A percentile compares a stretch with the other conserved stretches of the same genome.
phyloP scores from a whole-genome alignment of 2,888 invertebrate genomes.

The Cremastinae sp. region DNA sequence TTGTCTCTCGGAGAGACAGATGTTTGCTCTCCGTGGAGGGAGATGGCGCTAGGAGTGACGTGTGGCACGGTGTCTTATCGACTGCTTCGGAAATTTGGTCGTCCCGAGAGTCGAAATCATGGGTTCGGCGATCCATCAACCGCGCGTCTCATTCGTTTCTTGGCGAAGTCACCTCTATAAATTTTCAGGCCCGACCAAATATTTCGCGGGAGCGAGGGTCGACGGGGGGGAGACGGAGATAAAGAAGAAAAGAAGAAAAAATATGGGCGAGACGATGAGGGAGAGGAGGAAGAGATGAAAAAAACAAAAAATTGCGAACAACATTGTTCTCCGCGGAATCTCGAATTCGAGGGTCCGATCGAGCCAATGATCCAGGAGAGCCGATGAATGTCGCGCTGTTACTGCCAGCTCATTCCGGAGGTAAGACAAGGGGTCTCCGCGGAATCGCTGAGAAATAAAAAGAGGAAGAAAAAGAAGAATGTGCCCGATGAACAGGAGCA shows the following conservation, averaged over 20 bases:
- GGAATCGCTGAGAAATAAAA: slow-evolving; percentile 50
- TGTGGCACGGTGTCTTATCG: slow-evolving; percentile 35
- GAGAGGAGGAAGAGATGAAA: neutral
- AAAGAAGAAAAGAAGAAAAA: slow-evolving; percentile 14
- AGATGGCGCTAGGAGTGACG: slow-evolving; percentile 70
- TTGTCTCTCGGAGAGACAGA: neutral
- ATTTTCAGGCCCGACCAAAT: slow-evolving; percentile 11
- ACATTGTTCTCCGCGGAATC: slow-evolving; percentile 31
- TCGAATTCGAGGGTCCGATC: slow-evolving; percentile 37
- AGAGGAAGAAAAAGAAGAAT: slow-evolving; percentile 61
- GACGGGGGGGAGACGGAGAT: slow-evolving; percentile 3
- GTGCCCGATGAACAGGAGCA: slow-evolving; percentile 67
- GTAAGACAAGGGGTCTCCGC: slow-evolving; percentile 40
- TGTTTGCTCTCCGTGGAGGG: slow-evolving; percentile 61
- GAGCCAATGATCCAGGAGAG: slow-evolving; percentile 54
- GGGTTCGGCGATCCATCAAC: slow-evolving; percentile 45
- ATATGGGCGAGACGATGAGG: slow-evolving; percentile 1
- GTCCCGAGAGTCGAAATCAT: slow-evolving; percentile 36
- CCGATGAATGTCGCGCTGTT: slow-evolving; percentile 32
- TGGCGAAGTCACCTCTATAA: slow-evolving; percentile 26
- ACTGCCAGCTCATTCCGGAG: slow-evolving; percentile 20
- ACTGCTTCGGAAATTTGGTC: slow-evolving; percentile 37
- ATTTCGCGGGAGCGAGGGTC: slow-evolving; percentile 7
- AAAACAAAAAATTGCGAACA: neutral
- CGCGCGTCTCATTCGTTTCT: slow-evolving; percentile 42